Base-by-base conservation (phyloP, 1,140 invertebrate genomes). In the Drosophila tani region DNA sequence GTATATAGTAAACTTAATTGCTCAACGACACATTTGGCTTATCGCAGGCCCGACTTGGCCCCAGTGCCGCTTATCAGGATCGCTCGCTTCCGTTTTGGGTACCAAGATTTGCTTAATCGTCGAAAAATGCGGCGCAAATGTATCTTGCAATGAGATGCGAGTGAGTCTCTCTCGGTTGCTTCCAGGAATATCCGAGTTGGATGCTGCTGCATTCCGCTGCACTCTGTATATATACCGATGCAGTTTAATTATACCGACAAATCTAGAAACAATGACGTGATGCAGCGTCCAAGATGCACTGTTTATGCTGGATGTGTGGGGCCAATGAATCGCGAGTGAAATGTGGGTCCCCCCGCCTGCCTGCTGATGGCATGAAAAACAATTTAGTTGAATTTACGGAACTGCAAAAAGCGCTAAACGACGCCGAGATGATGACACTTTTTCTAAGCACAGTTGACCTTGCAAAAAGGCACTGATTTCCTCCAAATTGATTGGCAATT, bases 221-320 rank as follows among this genome's bases (percentile, higher is more conserved):
- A 60, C 21, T 41, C n/a, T 29, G 43, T 57, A 40, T 51, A 57
- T 66, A 49, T 12, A 24, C 21, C 51, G 40, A 38, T 85, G 79
- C 83, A 87, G 83, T 88, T 87, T 84, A 87, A 87, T 84, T 87
- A 88, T 84, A 88, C 76, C 84, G 59, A 81, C 63, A 68, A 60
- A 63, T 60, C 84, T 79, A 83, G 65, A 59, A 83, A 83, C 84
- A 78, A 81, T 87, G 84, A 87, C 84, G 84, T 87, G 84, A 87
- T 87, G 62, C 85, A 59, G 50, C 58, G 45, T 45, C 63, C 15
- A 65, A 75, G 70, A 75, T 69, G 46, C 55, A 69, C 35, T 60
- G 51, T 66, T 51, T 74, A 46, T 71, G 50, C 51, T 64, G 41
- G 41, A 9, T 17, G 24, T 45, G 40, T 51, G 65, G 57, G 64